A percentile compares a stretch with the other conserved stretches of the same genome.
phyloP scores from a whole-genome alignment of 2,888 invertebrate genomes.

The Aphrophora alni region DNA sequence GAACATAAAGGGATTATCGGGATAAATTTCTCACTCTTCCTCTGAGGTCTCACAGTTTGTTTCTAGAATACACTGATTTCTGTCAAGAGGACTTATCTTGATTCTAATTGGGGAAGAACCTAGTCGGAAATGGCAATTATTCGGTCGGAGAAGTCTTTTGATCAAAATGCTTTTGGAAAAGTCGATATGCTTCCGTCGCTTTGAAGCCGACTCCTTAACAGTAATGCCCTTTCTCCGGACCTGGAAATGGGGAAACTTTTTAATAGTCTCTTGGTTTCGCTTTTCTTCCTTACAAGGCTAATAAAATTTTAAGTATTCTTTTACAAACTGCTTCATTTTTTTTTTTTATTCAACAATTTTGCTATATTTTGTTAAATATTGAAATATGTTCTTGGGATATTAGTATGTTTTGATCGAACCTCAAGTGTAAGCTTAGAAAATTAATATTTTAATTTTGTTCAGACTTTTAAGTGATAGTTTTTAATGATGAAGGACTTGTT shows the following conservation, averaged over 20 bases:
- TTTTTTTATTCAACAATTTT: too few species aligned
- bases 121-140: not conserved
- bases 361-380: too few species aligned
- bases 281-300: constrained; percentile 4
- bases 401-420: too few species aligned
- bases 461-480: too few species aligned
- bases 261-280: constrained; percentile 9
- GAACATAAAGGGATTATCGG: too few species aligned
- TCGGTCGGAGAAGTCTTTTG: constrained; percentile 6
- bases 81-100: not conserved
- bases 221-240: not conserved
- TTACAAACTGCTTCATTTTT: too few species aligned
- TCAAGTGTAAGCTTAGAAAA: too few species aligned
- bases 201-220: not conserved
- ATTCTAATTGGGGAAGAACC: not conserved
- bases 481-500: too few species aligned
- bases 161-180: not conserved
- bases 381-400: too few species aligned
- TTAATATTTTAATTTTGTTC: too few species aligned
- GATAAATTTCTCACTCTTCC: too few species aligned
- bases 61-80: not conserved
- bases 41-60: too few species aligned
- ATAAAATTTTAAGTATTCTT: not conserved
- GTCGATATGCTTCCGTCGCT: constrained; percentile 2
- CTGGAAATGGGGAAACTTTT: constrained; percentile 9